Base-by-base conservation (phyloP, 2,113 vertebrate species). In the Plestiodon gilberti region DNA sequence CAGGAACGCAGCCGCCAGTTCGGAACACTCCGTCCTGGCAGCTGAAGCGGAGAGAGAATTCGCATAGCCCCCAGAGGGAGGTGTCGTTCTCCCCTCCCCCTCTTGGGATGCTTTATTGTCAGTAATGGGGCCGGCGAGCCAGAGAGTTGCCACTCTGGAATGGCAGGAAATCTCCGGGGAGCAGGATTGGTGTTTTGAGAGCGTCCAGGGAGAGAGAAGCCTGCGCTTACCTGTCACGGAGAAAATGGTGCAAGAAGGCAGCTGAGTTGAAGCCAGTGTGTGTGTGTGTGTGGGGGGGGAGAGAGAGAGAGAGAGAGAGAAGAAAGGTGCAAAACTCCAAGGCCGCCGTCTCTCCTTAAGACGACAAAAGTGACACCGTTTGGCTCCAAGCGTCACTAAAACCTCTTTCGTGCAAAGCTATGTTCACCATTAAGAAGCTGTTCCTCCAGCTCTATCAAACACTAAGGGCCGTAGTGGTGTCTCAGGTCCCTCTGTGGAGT, bases 91-190 rank as follows among this genome's bases (percentile, higher is more conserved):
- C 89, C 85, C 91, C 85, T 33, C 2, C 0, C n/a, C 1, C 78
- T 28, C 52, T 85, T 6, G 55, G 92, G 90, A 92, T 88, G 93
- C 85, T 90, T 59, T 88, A 43, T 11, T 90, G 92, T 90, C 93
- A 93, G 90, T 64, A 89, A 67, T 82, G 91, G 59, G 7, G 85
- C 75, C 61, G 73, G 81, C 77, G 71, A 89, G 86, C 43, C 59
- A 83, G 89, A 86, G 64, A 76, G 25, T 6, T 28, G 84, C 87
- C 88, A 61, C 64, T 38, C 81, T 81, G 79, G 85, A 93, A 86
- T 84, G 88, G 86, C 88, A 94, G 87, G 79, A 91, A 94, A 90
- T 86, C 91, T 91, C 92, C 0, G 52, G 93, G 62, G 92, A 87
- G 83, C 90, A 0, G 0, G 0, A 62, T 77, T 59, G 87, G 38